A percentile compares a stretch with the other conserved stretches of the same genome.
Conservation (phyloP, 2,113 vertebrate genomes). For the Megalops atlanticus region DNA sequence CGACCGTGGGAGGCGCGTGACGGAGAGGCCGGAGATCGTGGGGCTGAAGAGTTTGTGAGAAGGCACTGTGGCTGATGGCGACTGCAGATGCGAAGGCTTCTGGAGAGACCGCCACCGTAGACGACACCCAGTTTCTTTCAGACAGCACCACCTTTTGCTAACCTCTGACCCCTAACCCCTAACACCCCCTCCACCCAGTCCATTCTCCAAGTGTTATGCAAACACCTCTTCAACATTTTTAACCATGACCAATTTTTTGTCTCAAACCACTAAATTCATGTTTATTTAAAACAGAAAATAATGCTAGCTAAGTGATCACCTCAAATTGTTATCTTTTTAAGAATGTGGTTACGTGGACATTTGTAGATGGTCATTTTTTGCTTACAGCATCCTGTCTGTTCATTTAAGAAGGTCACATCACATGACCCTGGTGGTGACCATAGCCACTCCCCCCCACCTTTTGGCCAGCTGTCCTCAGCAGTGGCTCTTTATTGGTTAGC, state of each 20-base stretch:
- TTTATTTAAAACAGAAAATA: background rate
- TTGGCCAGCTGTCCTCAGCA: no score
- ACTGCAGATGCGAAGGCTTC: background rate
- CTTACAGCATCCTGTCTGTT: background rate
- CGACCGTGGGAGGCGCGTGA: no score
- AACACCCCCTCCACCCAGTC: background rate
- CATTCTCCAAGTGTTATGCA: background rate
- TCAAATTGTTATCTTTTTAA: background rate
- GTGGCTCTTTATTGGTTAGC: no score
- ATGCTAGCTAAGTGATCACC: background rate
- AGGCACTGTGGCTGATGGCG: background rate
- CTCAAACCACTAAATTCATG: background rate
- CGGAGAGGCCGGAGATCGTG: background rate
- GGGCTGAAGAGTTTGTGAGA: background rate
- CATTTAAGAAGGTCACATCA: background rate
- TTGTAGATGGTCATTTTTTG: background rate
- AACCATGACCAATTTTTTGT: background rate
- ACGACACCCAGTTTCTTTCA: background rate
- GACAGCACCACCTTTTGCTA: no score
- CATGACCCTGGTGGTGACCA: background rate
- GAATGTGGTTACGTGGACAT: background rate
- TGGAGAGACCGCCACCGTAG: background rate
- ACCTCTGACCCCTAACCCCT: background rate
- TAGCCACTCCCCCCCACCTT: no score
- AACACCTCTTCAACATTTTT: background rate